Evolutionary conservation across 2,797 vertebrate genomes (phyloP), one percentile per base, ranked within the genome.

Genomic region (Microctenopoma lineatum): DNA sequence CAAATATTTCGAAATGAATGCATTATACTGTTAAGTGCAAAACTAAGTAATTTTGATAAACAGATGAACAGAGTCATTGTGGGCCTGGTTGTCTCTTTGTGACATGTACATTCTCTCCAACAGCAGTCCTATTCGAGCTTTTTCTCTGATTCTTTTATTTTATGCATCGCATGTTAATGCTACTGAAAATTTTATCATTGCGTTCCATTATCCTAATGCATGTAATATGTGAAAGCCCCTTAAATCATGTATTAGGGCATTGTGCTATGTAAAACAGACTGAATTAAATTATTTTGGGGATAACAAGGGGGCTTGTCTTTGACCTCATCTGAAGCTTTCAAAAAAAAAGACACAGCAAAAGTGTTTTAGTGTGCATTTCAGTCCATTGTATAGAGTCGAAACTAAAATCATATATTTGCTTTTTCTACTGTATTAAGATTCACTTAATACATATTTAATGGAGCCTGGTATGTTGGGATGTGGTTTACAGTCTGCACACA

Each of bases 131-230:
- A 82, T 88, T 90, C 90, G 62, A 84, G 75, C 69, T 74, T 70
- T 86, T 89, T 68, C 77, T 71, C 75, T 78, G 39, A 67, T 85
- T 76, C 77, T 75, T 86, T 91, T 87, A 88, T 91, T 91, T 92
- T 87, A 94, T 93, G 91, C 92, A 94, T 95, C 90, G 90, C 86
- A 93, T 93, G 89, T 93, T 93, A 93, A 94, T 93, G 92, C 90
- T 91, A 58, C 84, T 94, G 59, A 93, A 94, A 93, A 59, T 93
- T 94, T 92, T 84, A 94, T 92, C 58, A 92, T 87, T 79, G 54
- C 7, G 72, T 85, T 92, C 90, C 89, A 93, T 94, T 93, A 92
- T 91, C 88, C 79, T 92, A 93, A 94, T 93, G 93, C 90, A 90
- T 86, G 77, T 80, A 83, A 87, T 90, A 90, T 50, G 81, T 65